Percentiles rank a stretch among this genome's conserved stretches.
These are phyloP conservation scores for Gila robusta DNA, from an alignment of 2,797 vertebrate species.

Conservation along the genomic window DNA sequence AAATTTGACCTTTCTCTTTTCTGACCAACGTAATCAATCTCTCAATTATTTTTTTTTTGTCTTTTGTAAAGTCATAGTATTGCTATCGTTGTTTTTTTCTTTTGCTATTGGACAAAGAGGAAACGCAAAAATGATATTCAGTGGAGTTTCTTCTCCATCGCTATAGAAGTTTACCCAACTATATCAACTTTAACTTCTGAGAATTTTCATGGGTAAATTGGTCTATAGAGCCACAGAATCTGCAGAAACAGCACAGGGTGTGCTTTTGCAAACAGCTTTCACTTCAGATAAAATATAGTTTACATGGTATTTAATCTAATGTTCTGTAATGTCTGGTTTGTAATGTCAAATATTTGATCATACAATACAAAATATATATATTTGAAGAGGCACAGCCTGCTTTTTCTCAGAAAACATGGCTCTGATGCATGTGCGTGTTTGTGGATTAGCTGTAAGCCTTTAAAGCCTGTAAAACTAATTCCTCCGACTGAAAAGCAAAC, in stretches of 20 bases:
- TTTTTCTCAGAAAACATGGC: not conserved
- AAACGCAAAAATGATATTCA: not conserved
- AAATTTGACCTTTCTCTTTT: not conserved
- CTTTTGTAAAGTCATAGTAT: not conserved
- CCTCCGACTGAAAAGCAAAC: slow-evolving; percentile 48
- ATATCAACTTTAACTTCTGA: no score
- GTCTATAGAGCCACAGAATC: no score
- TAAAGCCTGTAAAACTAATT: slow-evolving; percentile 35
- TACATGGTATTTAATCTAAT: not conserved
- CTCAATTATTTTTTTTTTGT: not conserved
- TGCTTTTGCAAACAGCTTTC: not conserved
- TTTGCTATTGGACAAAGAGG: not conserved
- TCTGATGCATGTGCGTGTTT: not conserved
- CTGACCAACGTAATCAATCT: not conserved
- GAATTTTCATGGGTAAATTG: not conserved
- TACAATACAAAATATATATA: not conserved
- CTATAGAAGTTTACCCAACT: not conserved
- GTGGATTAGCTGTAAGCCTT: slow-evolving; percentile 21
- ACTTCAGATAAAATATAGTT: not conserved
- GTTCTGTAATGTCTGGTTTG: not conserved
- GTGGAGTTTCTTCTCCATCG: not conserved
- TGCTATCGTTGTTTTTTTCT: not conserved
- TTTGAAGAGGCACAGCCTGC: not conserved
- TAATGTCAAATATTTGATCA: not conserved
- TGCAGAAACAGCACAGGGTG: not conserved